Conservation (phyloP, 2,113 vertebrate genomes). For the human (Homo sapiens) region DNA sequence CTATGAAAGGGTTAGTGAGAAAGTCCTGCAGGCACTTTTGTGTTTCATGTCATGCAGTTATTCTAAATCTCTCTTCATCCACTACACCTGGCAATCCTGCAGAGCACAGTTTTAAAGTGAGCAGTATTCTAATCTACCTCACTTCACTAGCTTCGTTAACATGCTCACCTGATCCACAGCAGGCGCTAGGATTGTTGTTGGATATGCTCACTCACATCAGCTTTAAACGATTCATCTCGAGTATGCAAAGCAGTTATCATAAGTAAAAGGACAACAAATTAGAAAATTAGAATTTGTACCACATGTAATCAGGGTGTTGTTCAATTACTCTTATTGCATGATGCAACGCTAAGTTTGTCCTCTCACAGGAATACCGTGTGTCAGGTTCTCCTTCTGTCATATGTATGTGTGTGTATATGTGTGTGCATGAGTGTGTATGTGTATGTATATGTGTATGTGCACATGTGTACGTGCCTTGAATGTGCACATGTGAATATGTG, state of each 20-base stretch:
- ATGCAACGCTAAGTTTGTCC: not conserved
- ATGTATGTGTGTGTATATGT: not conserved
- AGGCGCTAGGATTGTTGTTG: not conserved
- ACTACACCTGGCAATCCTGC: too few species aligned
- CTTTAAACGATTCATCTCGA: not conserved
- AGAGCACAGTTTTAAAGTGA: not conserved
- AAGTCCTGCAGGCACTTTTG: not conserved
- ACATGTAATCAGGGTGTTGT: too few species aligned
- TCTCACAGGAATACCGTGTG: not conserved
- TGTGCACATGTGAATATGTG: not conserved
- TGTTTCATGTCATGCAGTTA: too few species aligned
- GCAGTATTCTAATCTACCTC: too few species aligned
- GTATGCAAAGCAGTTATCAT: not conserved
- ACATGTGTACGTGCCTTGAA: not conserved
- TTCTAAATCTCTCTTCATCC: not conserved
- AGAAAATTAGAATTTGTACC: not conserved
- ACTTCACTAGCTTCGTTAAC: not conserved
- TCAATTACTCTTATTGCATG: not conserved
- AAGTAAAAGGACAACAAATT: not conserved
- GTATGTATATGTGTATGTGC: accelerated
- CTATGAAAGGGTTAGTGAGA: not conserved
- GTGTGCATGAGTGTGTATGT: too few species aligned
- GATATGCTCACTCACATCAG: too few species aligned
- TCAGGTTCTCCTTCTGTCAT: not conserved
- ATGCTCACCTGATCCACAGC: not conserved